phyloP scores from a whole-genome alignment of 2,888 invertebrate species.

The Cheilosia urbana region DNA sequence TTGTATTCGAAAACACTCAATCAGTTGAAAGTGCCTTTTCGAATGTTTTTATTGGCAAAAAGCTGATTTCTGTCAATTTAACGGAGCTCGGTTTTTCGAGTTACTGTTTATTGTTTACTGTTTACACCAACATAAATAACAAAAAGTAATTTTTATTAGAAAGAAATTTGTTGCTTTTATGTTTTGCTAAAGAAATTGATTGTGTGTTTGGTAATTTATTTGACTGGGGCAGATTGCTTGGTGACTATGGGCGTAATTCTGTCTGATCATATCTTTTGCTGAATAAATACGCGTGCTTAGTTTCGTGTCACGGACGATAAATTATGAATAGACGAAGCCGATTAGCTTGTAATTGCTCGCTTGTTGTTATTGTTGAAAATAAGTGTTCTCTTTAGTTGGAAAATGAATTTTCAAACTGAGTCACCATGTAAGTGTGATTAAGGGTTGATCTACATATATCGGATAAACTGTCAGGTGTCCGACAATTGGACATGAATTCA shows the following conservation, averaged over 20 bases:
- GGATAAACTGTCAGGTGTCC: no score
- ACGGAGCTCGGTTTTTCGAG: not conserved
- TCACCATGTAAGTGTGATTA: not conserved
- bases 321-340: constrained; percentile 13
- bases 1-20: not conserved
- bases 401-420: not conserved
- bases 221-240: not conserved
- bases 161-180: not conserved
- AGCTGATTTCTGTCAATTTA: constrained; percentile 19
- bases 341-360: constrained; percentile 11
- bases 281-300: not conserved
- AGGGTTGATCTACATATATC: no score
- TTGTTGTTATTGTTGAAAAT: constrained; percentile 1
- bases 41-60: constrained; percentile 4
- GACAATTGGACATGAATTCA: no score
- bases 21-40: constrained; percentile 3
- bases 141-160: not conserved
- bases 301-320: constrained; percentile 15
- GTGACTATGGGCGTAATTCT: not conserved
- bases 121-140: no score
- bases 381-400: not conserved
- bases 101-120: not conserved
- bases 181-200: not conserved
- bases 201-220: not conserved
- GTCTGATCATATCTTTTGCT: constrained; percentile 2